phyloP scores from a whole-genome alignment of 2,888 invertebrate species.

The Chironomus riparius region DNA sequence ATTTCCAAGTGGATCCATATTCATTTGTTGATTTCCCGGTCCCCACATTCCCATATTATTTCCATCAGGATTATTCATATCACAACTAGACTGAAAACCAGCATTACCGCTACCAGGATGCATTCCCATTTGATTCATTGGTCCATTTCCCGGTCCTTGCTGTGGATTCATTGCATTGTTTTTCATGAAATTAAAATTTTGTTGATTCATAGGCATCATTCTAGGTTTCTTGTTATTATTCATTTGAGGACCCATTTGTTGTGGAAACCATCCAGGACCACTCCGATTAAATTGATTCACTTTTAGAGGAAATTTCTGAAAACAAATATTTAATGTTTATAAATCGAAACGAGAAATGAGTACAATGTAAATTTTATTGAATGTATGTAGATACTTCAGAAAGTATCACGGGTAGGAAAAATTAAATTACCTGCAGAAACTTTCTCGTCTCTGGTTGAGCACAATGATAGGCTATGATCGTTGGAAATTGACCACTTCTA shows the following conservation, averaged over 20 bases:
- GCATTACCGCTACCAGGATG: not conserved
- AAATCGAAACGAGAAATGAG: too few species aligned
- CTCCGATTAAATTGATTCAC: slow-evolving; percentile 78
- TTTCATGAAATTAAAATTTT: slow-evolving; percentile 44
- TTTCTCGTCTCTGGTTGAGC: slow-evolving; percentile 92
- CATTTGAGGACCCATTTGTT: not conserved
- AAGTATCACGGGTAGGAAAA: too few species aligned
- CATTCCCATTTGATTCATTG: slow-evolving; percentile 25
- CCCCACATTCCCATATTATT: slow-evolving; percentile 33
- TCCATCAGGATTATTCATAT: slow-evolving; percentile 7
- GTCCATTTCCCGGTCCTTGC: not conserved
- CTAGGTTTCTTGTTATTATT: slow-evolving; percentile 25
- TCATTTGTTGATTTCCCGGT: slow-evolving; percentile 33
- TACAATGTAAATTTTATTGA: too few species aligned
- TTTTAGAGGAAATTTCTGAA: slow-evolving; percentile 83
- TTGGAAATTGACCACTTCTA: slow-evolving; percentile 76
- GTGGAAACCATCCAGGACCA: slow-evolving; percentile 40
- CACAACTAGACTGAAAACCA: slow-evolving; percentile 16
- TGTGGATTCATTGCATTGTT: slow-evolving; percentile 46
- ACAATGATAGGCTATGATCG: slow-evolving; percentile 91
- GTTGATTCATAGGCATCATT: slow-evolving; percentile 28
- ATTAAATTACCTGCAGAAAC: slow-evolving; percentile 66
- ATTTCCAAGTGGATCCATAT: slow-evolving; percentile 41
- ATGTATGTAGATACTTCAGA: too few species aligned
- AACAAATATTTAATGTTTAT: slow-evolving; percentile 33